Conservation (phyloP, 2,888 invertebrate genomes). For the Mythimna albipuncta region DNA sequence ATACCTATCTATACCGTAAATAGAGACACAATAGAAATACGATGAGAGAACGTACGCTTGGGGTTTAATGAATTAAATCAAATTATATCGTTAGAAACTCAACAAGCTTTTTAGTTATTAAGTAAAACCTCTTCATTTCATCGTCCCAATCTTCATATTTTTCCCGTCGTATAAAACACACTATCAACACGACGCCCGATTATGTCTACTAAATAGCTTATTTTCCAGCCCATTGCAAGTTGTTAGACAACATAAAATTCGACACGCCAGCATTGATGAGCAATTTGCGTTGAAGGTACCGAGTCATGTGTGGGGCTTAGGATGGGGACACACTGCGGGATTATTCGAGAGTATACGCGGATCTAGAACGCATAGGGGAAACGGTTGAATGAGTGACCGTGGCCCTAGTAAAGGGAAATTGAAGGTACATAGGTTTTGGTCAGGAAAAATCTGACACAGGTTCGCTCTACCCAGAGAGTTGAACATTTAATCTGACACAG, state of each 20-base stretch:
- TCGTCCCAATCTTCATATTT: neutral
- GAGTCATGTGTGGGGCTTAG: constrained; percentile 39
- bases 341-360: no score
- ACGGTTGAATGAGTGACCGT: no score
- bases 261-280: constrained; percentile 56
- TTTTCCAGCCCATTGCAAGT: constrained; percentile 46
- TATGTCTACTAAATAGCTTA: constrained; percentile 39
- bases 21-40: no score
- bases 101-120: neutral
- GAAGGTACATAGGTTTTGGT: no score
- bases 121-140: neutral
- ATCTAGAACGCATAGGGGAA: no score
- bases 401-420: no score
- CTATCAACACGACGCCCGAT: constrained; percentile 22
- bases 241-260: constrained; percentile 64
- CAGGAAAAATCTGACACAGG: no score
- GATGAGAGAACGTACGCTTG: no score
- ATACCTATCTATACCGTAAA: no score
- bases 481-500: no score
- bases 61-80: no score
- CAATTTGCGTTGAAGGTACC: constrained; percentile 52
- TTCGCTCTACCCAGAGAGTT: no score
- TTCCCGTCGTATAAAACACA: constrained; percentile 13
- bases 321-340: constrained; percentile 8
- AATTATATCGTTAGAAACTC: neutral